Percentiles rank a stretch among this genome's conserved stretches.
Evolutionary conservation across 64 coral and sea anemone genomes (phyloP).

Genomic region (Astreopora myriophthalma): DNA sequence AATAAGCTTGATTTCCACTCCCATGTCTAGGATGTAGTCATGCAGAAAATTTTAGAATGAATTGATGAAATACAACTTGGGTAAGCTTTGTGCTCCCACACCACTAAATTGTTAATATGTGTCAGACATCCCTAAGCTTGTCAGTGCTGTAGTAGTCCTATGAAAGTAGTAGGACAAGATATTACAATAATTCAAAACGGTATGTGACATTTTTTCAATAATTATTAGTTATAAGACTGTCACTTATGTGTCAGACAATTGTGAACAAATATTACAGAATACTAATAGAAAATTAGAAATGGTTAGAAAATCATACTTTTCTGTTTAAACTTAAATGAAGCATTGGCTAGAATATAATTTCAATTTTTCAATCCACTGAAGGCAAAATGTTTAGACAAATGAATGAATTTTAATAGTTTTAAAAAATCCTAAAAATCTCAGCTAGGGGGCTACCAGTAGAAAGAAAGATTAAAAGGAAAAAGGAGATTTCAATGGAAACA

Average conservation of each 20-base stretch:
- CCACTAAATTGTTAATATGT: background rate
- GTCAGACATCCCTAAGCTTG: background rate
- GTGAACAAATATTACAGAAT: too few species aligned
- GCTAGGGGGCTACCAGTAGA: too few species aligned
- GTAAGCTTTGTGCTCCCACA: background rate
- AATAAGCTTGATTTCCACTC: background rate
- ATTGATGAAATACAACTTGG: background rate
- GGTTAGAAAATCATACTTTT: background rate
- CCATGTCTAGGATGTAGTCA: background rate
- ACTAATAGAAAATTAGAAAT: background rate
- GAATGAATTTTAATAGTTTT: too few species aligned
- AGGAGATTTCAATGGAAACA: too few species aligned
- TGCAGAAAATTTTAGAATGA: background rate
- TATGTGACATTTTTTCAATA: slow-evolving; percentile 10
- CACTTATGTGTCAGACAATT: background rate
- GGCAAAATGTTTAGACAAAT: background rate
- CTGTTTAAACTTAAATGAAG: background rate
- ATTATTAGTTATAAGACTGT: background rate
- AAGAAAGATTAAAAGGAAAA: too few species aligned
- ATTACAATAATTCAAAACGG: too few species aligned
- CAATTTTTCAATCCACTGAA: too few species aligned
- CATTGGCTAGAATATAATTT: background rate
- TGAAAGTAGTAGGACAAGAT: too few species aligned
- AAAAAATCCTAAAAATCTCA: too few species aligned
- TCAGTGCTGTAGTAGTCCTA: background rate